Conservation (phyloP, 2,888 invertebrate genomes). For the Ichneumoninae sp. region DNA sequence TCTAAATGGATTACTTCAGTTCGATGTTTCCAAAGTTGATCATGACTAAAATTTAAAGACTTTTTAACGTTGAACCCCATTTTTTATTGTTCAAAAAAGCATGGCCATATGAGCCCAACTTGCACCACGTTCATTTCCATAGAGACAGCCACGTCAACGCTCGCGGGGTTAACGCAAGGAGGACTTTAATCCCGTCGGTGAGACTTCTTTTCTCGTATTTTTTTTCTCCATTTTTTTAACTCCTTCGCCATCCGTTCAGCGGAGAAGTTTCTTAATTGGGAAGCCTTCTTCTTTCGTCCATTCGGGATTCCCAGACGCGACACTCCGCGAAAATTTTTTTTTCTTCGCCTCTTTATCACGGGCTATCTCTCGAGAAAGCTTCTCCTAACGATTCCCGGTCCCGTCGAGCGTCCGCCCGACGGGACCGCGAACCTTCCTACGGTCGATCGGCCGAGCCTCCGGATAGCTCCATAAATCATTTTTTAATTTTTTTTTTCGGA, state of each 20-base stretch:
- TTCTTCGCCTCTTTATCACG: slow-evolving; percentile 36
- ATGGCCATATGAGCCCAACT: too few relatives aligned
- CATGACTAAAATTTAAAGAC: too few relatives aligned
- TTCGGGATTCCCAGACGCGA: slow-evolving; percentile 61
- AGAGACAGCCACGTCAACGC: slow-evolving; percentile 27
- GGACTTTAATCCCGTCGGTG: slow-evolving; percentile 64
- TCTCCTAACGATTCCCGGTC: slow-evolving; percentile 20
- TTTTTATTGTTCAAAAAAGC: too few relatives aligned
- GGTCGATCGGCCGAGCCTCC: slow-evolving; percentile 24
- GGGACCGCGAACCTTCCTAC: neutral
- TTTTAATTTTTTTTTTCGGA: slow-evolving; percentile 21
- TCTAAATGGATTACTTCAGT: too few relatives aligned
- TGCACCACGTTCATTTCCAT: slow-evolving; percentile 24
- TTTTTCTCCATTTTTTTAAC: neutral
- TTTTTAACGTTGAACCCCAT: too few relatives aligned
- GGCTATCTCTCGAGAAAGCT: slow-evolving; percentile 32
- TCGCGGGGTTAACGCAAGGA: slow-evolving; percentile 52
- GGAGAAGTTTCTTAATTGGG: slow-evolving; percentile 66
- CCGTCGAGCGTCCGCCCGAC: neutral
- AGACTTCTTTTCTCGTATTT: slow-evolving; percentile 51
- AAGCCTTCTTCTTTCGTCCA: slow-evolving; percentile 63
- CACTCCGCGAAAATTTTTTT: slow-evolving; percentile 48
- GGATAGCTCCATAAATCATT: slow-evolving; percentile 44
- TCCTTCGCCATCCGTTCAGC: slow-evolving; percentile 37
- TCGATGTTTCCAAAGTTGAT: too few relatives aligned